Base-by-base conservation (phyloP, 2,113 vertebrate genomes). In the Melanostigma gelatinosum region DNA sequence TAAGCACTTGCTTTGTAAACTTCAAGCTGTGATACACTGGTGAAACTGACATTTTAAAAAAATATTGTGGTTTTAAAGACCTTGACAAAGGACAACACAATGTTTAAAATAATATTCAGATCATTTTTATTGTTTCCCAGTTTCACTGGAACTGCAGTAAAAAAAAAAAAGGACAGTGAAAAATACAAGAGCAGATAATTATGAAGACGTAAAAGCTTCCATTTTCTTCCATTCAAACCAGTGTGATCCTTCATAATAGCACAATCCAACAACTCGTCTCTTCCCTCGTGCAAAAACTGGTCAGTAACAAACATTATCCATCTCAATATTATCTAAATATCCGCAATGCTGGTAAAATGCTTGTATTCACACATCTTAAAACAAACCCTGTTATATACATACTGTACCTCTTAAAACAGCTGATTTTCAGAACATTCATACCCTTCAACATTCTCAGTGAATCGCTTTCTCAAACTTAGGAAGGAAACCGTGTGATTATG, bases 61-160 rank as follows among this genome's bases (percentile, higher is more conserved):
- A 8, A 44, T 34, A 52, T 48, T 48, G 8, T 34, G 13, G 38
- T 40, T 10, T 57, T 52, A 42, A 40, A 70, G 1, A 70, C 8
- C 13, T 22, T 42, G 29, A 84, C 61, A 82, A 66, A 63, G 24
- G 24, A 44, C 4, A 67, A 65, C 24, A 64, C 34, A 67, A 3
- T 9, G 11, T 20, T 60, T 69, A 12, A 72, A 80, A 69, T 60
- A 58, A 65, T 57, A 29, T 34, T 80, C 58, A 40, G 4, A 72
- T 61, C 1, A 16, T 46, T 76, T 87, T 88, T 90, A 90, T 89
- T 85, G 36, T 70, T 82, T 75, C 9, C 60, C 52, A 80, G 74
- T 83, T 88, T 87, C 34, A 86, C 79, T 85, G 61, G 54, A 70
- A 70, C 85, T 66, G 75, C 60, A 84, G 22, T 74, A 36, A 36